Conservation (phyloP, 2,113 vertebrate species). For the Petromus typicus region DNA sequence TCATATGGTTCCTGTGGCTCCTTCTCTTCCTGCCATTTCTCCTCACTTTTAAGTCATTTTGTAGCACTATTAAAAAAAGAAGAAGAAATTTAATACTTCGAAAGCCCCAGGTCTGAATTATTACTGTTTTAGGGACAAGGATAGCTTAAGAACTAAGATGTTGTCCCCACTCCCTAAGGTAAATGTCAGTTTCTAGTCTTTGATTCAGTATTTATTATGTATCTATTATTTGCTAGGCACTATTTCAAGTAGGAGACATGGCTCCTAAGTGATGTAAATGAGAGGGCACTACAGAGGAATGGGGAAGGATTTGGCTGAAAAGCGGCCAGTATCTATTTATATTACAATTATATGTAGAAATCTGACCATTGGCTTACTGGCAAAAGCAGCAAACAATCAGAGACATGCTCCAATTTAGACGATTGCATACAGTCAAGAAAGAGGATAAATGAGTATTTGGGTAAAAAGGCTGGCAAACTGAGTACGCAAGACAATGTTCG, state of each 20-base stretch:
- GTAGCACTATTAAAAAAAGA: background rate
- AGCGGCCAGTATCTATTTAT: background rate
- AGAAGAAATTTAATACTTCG: background rate
- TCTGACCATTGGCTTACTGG: background rate
- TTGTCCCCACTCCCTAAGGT: background rate
- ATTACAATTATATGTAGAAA: constrained; percentile 11
- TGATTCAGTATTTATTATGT: constrained; percentile 54
- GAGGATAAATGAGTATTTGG: background rate
- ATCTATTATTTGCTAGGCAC: constrained; percentile 28
- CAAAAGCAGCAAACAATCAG: constrained; percentile 1
- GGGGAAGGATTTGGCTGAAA: constrained; percentile 16
- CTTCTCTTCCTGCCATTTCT: background rate
- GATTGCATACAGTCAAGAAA: background rate
- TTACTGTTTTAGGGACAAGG: constrained; percentile 23
- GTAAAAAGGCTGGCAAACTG: background rate
- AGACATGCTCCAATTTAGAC: background rate
- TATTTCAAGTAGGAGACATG: constrained; percentile 45
- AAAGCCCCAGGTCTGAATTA: background rate
- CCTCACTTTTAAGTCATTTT: constrained; percentile 5
- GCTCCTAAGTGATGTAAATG: background rate
- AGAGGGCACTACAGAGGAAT: background rate
- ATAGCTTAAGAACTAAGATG: constrained; percentile 43
- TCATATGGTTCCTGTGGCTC: background rate
- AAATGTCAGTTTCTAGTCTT: constrained; percentile 42
- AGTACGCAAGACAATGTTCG: background rate